A percentile compares a stretch with the other conserved stretches of the same genome.
Conservation (phyloP, 2,888 invertebrate species). For the Microctonus brassicae region DNA sequence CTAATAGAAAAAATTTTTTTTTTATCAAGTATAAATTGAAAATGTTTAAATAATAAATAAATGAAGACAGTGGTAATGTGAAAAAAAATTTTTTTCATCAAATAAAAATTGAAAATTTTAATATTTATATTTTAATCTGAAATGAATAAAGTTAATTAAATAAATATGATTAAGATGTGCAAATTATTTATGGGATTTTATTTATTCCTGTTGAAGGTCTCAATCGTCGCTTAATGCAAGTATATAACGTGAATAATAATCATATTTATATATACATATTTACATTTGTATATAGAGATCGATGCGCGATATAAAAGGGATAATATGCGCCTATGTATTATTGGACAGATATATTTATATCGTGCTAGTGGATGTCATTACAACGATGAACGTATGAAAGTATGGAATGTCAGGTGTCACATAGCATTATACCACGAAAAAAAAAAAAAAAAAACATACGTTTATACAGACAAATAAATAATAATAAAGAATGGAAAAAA, state of each 20-base stretch:
- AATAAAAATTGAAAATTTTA: no score
- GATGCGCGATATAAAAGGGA: constrained; percentile 32
- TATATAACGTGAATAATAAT: constrained; percentile 47
- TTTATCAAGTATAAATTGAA: no score
- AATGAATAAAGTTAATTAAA: no score
- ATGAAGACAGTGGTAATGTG: no score
- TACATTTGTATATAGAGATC: constrained; percentile 38
- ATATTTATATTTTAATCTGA: no score
- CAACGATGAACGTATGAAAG: constrained; percentile 42
- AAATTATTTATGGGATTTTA: constrained; percentile 26
- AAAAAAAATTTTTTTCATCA: no score
- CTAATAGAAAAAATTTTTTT: no score
- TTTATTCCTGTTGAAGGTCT: constrained; percentile 64
- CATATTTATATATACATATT: constrained; percentile 25
- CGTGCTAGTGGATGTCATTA: constrained; percentile 40
- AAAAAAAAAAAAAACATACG: constrained; percentile 10
- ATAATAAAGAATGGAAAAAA: background rate
- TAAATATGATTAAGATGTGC: background rate
- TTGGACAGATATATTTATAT: background rate
- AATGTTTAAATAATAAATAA: no score
- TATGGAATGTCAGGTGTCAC: constrained; percentile 40
- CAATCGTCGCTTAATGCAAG: constrained; percentile 51
- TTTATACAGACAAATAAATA: background rate
- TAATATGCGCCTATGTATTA: background rate
- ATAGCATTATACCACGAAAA: constrained; percentile 37